phyloP scores from a whole-genome alignment of 2,888 invertebrate species.

The Troides oblongomaculatus region DNA sequence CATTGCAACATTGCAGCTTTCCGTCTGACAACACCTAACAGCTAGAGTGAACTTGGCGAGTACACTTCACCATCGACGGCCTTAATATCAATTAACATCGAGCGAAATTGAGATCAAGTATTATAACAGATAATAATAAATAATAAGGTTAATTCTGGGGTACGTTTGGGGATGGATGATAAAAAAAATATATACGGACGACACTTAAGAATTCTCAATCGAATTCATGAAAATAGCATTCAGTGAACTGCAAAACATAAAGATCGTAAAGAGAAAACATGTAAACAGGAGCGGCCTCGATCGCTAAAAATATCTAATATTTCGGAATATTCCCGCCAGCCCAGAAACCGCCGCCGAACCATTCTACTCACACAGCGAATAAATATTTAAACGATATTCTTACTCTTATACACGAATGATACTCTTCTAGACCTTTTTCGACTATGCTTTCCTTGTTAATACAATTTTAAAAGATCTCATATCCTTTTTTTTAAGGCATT shows the following conservation, averaged over 20 bases:
- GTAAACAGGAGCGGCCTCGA: slow-evolving; percentile 74
- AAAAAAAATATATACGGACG: slow-evolving; percentile 6
- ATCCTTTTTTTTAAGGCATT: no score
- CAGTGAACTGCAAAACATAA: slow-evolving; percentile 48
- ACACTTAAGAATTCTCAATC: slow-evolving; percentile 31
- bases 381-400: slow-evolving; percentile 46
- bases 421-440: slow-evolving; percentile 29
- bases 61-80: no score
- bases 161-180: not conserved
- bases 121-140: not conserved
- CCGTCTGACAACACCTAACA: no score
- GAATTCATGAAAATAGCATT: slow-evolving; percentile 34
- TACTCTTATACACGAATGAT: not conserved
- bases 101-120: no score
- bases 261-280: slow-evolving; percentile 61
- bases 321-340: slow-evolving; percentile 64
- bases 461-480: no score
- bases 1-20: no score
- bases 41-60: no score
- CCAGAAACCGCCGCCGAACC: slow-evolving; percentile 39
- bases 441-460: not conserved
- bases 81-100: no score
- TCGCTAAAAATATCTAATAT: slow-evolving; percentile 65
- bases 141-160: not conserved
- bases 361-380: slow-evolving; percentile 41